These are phyloP conservation scores for Chionomys nivalis DNA, from an alignment of 2,113 vertebrate genomes.

Conservation along the genomic window DNA sequence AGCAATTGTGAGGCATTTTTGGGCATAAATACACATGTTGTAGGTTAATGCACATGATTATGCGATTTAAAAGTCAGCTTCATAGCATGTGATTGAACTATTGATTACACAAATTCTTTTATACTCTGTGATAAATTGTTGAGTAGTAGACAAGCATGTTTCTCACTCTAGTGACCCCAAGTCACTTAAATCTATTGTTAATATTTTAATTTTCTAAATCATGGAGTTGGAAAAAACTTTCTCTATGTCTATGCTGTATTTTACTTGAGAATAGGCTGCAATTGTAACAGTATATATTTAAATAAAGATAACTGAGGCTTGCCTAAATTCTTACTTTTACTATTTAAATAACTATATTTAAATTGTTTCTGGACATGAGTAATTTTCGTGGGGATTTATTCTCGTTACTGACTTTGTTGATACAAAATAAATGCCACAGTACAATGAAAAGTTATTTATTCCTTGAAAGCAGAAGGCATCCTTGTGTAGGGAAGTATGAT, in stretches of 20 bases:
- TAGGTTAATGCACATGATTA: background rate
- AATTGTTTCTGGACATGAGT: slow-evolving; percentile 6
- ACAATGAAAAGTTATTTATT: slow-evolving; percentile 1
- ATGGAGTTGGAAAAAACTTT: background rate
- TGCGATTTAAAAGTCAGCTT: background rate
- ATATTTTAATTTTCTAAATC: background rate
- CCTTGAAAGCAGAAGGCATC: background rate
- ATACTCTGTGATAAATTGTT: background rate
- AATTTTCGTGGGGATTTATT: slow-evolving; percentile 29
- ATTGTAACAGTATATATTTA: background rate
- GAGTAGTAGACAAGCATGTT: background rate
- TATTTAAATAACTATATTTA: background rate
- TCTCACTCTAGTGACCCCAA: background rate
- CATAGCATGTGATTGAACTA: background rate
- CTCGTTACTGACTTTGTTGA: slow-evolving; percentile 6
- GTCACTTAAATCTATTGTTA: background rate
- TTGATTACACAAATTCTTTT: background rate
- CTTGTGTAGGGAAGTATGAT: slow-evolving; percentile 29
- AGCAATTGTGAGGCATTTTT: background rate
- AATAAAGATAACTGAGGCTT: background rate
- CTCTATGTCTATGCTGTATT: background rate
- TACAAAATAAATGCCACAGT: slow-evolving; percentile 7
- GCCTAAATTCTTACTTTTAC: background rate
- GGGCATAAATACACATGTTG: background rate
- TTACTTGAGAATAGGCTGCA: background rate